Base-by-base conservation (phyloP, 2,113 vertebrate species). In the Lagopus muta region DNA sequence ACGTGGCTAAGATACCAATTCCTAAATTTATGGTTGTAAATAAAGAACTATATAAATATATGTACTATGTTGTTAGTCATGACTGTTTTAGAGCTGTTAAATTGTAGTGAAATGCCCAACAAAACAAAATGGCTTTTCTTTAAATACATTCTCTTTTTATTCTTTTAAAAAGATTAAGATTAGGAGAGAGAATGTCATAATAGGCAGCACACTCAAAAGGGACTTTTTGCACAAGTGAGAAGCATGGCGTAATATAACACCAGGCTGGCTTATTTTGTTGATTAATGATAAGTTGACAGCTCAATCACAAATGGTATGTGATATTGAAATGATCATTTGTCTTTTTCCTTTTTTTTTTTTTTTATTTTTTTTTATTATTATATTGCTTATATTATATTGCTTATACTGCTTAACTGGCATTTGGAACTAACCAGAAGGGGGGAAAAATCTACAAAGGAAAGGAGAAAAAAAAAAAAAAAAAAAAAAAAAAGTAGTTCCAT, bases 1-100 rank as follows among this genome's bases (percentile, higher is more conserved):
- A 42, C 0, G 2, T 62, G 45, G 61, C 81, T 90, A 92, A 89
- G 54, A 83, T 13, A 73, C 8, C 71, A 55, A 64, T 64, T 57
- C 30, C 16, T 93, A 88, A 84, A 40, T 27, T 96, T 93, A 73
- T 79, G 17, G 72, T 22, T 30, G 36, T 52, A 60, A 85, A 64
- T 58, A 34, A 72, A 82, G 34, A 58, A 34, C 13, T 47, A 38
- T 12, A 3, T 43, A 62, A 57, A 48, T 55, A 50, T 25, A 67
- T 36, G 14, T 36, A 36, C 55, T 71, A 43, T 77, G 36, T 5
- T 82, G 1, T 21, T 25, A 43, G 45, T 30, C 22, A 22, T 66
- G 16, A 85, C 25, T 60, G 17, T 76, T 82, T 65, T 74, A 11
- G 79, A 34, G 38, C 13, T 55, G 16, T 38, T 75, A 86, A 83